These are phyloP conservation scores for Scyliorhinus canicula DNA, from an alignment of 2,797 vertebrate species.

Conservation along the genomic window DNA sequence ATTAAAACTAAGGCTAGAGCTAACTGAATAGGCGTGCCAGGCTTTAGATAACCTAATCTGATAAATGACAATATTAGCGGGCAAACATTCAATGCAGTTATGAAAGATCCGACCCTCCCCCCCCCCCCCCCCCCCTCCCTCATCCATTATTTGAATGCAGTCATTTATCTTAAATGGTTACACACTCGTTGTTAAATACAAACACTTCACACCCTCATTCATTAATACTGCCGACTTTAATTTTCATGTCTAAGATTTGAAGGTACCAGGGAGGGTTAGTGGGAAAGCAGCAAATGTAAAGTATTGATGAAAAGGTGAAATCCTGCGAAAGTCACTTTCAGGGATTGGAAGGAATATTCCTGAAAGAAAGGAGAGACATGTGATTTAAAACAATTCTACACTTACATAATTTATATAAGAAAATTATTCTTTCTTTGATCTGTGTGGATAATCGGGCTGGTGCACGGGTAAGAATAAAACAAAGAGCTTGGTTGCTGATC, in stretches of 20 bases:
- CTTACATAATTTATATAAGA: too few species aligned
- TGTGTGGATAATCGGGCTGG: background rate
- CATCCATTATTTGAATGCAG: background rate
- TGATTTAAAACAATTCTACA: too few species aligned
- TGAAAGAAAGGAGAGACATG: background rate
- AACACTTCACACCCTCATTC: background rate
- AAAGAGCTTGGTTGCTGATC: too few species aligned
- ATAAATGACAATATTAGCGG: background rate
- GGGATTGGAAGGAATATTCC: background rate
- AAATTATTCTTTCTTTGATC: too few species aligned
- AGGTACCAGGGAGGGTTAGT: background rate
- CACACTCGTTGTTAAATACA: conserved; percentile 4
- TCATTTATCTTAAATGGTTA: background rate
- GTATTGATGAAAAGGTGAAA: background rate
- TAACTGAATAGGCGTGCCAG: background rate
- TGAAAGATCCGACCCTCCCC: too few species aligned
- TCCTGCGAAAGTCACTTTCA: background rate
- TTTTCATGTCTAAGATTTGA: background rate
- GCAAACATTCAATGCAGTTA: background rate
- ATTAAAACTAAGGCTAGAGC: background rate
- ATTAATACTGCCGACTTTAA: background rate
- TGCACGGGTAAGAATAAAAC: background rate
- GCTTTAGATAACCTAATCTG: background rate
- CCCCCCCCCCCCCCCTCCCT: too few species aligned
- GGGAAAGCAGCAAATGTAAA: background rate